phyloP scores from a whole-genome alignment of 2,888 invertebrate genomes.

The Thymelicus sylvestris region DNA sequence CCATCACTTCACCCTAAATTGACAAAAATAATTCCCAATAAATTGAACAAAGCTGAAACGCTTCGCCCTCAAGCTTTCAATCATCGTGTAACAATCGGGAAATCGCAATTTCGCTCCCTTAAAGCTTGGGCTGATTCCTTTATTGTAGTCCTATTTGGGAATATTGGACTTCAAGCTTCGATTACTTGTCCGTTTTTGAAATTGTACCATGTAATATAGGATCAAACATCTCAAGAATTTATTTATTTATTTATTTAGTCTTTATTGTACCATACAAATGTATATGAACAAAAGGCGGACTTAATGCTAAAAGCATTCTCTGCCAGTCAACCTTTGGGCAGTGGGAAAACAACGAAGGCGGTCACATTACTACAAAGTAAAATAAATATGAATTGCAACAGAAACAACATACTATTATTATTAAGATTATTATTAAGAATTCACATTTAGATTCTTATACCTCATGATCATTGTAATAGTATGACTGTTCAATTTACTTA shows the following conservation, averaged over 20 bases:
- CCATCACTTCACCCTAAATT: conserved; percentile 27
- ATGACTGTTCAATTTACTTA: neutral
- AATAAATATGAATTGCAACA: too few relatives aligned
- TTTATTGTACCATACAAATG: too few relatives aligned
- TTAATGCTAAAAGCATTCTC: too few relatives aligned
- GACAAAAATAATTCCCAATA: conserved; percentile 38
- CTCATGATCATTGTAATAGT: neutral
- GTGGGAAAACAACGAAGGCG: too few relatives aligned
- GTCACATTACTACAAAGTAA: too few relatives aligned
- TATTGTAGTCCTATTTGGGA: conserved; percentile 56
- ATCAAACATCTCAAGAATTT: conserved; percentile 22
- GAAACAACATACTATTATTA: too few relatives aligned
- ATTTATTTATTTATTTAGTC: too few relatives aligned
- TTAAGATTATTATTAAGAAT: too few relatives aligned
- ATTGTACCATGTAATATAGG: conserved; percentile 25
- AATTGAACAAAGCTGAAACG: conserved; percentile 37
- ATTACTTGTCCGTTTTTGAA: conserved; percentile 38
- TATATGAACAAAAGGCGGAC: too few relatives aligned
- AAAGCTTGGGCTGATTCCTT: conserved; percentile 54
- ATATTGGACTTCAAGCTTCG: conserved; percentile 52
- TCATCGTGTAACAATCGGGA: conserved; percentile 45
- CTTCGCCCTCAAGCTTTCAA: conserved; percentile 38
- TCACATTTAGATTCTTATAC: neutral
- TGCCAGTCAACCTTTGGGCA: too few relatives aligned
- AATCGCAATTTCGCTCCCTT: conserved; percentile 46